These are phyloP conservation scores for Urocynchramus pylzowi DNA, from an alignment of 2,113 vertebrate genomes.

Conservation along the genomic window DNA sequence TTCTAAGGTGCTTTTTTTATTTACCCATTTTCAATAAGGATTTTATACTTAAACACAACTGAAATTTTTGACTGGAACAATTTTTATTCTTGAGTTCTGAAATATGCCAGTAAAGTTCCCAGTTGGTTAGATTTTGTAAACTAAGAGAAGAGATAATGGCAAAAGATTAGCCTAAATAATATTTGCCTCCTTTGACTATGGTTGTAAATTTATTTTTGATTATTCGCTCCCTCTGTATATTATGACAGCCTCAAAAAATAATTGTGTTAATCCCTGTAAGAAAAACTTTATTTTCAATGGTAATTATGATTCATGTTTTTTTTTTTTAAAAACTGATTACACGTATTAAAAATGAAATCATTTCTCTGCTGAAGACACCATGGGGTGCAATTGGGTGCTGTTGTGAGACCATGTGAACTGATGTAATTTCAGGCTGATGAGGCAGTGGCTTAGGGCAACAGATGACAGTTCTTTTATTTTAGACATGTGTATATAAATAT, in stretches of 20 bases:
- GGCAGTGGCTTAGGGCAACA: neutral
- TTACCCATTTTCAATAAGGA: neutral
- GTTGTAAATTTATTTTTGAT: neutral
- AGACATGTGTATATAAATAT: neutral
- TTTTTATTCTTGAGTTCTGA: neutral
- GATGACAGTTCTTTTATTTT: neutral
- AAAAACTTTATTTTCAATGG: neutral
- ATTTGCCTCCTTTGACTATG: fast-evolving
- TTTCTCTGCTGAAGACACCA: neutral
- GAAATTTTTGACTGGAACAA: neutral
- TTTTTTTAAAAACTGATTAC: neutral
- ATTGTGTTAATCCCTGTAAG: neutral
- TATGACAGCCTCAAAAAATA: neutral
- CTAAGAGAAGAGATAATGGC: neutral
- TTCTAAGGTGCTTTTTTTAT: neutral
- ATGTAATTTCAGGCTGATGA: neutral
- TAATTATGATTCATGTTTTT: neutral
- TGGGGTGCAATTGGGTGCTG: neutral
- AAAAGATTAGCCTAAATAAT: neutral
- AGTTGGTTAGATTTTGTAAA: neutral
- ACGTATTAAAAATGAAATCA: neutral
- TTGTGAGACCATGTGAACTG: neutral
- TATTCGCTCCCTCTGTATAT: neutral
- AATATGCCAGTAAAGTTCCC: neutral
- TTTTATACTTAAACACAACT: neutral